Conservation (phyloP, 2,797 vertebrate genomes). For the Ceyx erithaca region DNA sequence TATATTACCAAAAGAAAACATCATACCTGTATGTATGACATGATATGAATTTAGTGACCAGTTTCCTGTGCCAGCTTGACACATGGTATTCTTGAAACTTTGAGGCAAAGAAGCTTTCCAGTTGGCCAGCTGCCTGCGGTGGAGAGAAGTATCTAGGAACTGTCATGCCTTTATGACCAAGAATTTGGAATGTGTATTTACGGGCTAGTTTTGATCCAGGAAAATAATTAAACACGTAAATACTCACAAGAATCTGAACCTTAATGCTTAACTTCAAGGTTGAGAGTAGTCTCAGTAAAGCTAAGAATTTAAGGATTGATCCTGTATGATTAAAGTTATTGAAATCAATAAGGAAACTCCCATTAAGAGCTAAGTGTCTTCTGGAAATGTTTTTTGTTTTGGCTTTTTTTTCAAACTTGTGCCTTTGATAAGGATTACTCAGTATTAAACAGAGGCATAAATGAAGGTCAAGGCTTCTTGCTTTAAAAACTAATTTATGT, state of each 20-base stretch:
- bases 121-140: slow-evolving; percentile 3
- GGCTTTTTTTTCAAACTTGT: not conserved
- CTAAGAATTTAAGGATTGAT: not conserved
- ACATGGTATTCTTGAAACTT: not conserved
- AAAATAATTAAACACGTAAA: slow-evolving; percentile 62
- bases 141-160: slow-evolving; percentile 47
- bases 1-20: not conserved
- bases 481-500: not conserved
- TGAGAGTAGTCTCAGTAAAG: not conserved
- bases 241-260: not conserved
- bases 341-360: not conserved
- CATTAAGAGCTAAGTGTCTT: not conserved
- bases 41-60: not conserved
- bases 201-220: slow-evolving; percentile 29
- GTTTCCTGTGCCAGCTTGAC: not conserved
- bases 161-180: slow-evolving; percentile 64
- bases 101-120: slow-evolving; percentile 33
- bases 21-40: not conserved
- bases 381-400: not conserved
- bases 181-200: slow-evolving; percentile 48
- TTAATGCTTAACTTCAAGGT: slow-evolving; percentile 52
- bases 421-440: not conserved
- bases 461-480: not conserved
- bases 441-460: not conserved
- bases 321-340: not conserved